Conservation (phyloP, 2,113 vertebrate species). For the Myanophis thanlyinensis region DNA sequence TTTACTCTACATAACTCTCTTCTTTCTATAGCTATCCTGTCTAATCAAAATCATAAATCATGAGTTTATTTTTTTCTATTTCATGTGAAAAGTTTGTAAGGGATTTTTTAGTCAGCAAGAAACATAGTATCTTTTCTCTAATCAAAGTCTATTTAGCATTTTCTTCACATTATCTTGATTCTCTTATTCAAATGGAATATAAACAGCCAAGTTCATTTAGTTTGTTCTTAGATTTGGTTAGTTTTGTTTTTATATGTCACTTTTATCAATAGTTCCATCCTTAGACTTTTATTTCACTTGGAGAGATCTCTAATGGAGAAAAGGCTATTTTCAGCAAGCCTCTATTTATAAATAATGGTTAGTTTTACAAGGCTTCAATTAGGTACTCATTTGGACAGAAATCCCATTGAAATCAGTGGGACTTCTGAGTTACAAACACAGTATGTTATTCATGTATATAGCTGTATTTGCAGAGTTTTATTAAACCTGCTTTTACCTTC, state of each 20-base stretch:
- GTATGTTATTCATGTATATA: background rate
- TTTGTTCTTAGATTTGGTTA: background rate
- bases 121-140: background rate
- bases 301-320: background rate
- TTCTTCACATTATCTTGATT: background rate
- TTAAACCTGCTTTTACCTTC: background rate
- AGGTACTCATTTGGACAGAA: background rate
- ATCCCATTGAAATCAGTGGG: background rate
- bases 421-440: background rate
- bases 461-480: background rate
- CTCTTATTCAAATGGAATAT: background rate
- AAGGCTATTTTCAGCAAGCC: background rate
- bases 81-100: background rate
- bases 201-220: background rate
- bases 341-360: background rate
- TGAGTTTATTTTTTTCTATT: background rate
- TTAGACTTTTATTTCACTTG: background rate
- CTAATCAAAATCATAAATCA: background rate
- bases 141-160: background rate
- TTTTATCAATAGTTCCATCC: background rate
- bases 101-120: background rate
- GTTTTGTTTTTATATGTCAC: background rate
- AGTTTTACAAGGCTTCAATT: background rate
- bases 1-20: background rate
- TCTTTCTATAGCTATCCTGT: background rate